phyloP scores from a whole-genome alignment of 2,888 invertebrate species.

The Scrobipalpa costella region DNA sequence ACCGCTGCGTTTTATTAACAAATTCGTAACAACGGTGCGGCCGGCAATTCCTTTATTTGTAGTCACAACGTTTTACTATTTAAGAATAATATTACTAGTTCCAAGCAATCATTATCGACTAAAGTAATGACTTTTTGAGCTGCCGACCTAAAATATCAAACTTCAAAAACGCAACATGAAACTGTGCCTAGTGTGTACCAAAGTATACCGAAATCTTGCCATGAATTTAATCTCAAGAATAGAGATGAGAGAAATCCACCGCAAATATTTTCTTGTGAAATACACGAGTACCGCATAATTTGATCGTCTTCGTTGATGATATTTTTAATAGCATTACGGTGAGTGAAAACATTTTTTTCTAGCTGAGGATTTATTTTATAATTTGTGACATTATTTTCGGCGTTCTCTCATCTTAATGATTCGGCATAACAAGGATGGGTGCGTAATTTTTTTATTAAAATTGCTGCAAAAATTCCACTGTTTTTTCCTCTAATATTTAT shows the following conservation, averaged over 20 bases:
- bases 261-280: constrained; percentile 48
- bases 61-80: too few species aligned
- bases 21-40: too few species aligned
- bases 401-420: not conserved
- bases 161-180: constrained; percentile 28
- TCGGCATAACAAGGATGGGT: constrained; percentile 2
- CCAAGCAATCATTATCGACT: too few species aligned
- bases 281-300: constrained; percentile 50
- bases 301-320: constrained; percentile 36
- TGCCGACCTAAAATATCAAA: too few species aligned
- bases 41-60: too few species aligned
- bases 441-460: not conserved
- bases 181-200: constrained; percentile 47
- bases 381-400: constrained; percentile 10
- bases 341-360: constrained; percentile 36
- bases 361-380: constrained; percentile 29
- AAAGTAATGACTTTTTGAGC: too few species aligned
- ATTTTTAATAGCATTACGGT: constrained; percentile 53
- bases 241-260: constrained; percentile 67
- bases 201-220: constrained; percentile 52
- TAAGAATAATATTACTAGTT: too few species aligned
- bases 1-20: constrained; percentile 39
- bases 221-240: constrained; percentile 74
- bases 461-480: not conserved
- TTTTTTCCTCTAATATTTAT: not conserved